Conservation (phyloP, 2,113 vertebrate species). For the Chamaea fasciata region DNA sequence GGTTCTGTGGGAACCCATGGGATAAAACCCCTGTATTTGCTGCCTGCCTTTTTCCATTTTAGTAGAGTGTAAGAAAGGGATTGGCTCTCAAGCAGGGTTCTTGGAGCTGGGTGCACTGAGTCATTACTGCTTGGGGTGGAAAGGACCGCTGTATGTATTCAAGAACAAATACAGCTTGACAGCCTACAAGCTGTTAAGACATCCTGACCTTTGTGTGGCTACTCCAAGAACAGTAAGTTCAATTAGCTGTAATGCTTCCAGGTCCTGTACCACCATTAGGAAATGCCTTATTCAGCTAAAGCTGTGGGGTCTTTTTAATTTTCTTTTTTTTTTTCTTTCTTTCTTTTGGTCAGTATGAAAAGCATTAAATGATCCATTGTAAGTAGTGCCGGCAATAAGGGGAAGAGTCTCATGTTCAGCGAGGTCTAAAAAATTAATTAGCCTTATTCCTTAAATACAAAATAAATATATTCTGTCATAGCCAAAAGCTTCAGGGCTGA, state of each 20-base stretch:
- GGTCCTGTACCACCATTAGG: conserved; percentile 3
- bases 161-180: conserved; percentile 28
- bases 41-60: neutral
- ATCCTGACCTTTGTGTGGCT: conserved; percentile 44
- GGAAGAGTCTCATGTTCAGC: neutral
- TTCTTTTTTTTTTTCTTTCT: neutral
- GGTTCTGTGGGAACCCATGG: neutral
- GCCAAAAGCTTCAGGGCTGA: neutral
- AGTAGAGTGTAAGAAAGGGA: neutral
- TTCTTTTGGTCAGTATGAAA: neutral
- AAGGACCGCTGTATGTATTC: neutral
- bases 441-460: neutral
- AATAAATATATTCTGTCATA: neutral
- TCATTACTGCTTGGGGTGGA: neutral
- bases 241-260: conserved; percentile 32
- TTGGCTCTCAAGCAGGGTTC: neutral
- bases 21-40: neutral
- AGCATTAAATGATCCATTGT: neutral
- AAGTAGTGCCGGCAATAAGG: neutral
- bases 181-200: conserved; percentile 23
- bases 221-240: conserved; percentile 5
- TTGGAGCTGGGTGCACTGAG: neutral
- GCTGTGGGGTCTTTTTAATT: neutral
- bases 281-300: conserved; percentile 45
- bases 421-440: conserved; percentile 13